Conservation (phyloP, 1,140 invertebrate species). For the Sycobia sp. region DNA sequence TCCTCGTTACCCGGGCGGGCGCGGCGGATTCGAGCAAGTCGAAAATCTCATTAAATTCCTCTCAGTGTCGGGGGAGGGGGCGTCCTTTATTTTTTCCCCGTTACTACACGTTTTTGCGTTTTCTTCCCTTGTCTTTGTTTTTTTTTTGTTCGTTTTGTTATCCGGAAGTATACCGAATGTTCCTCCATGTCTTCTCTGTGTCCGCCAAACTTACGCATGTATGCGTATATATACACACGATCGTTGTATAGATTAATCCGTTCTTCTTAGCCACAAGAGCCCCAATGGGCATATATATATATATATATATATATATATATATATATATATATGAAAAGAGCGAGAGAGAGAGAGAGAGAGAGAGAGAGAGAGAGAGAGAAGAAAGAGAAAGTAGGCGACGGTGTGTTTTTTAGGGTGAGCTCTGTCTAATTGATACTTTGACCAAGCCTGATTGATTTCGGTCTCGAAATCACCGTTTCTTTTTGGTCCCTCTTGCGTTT, state of each 20-base stretch:
- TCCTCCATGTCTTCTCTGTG: too few relatives aligned
- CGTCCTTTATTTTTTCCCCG: conserved; percentile 17
- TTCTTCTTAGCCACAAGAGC: too few relatives aligned
- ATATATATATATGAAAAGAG: too few relatives aligned
- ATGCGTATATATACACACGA: too few relatives aligned
- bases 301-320: too few relatives aligned
- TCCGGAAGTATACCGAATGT: neutral
- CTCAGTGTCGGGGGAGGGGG: neutral
- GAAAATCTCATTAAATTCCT: conserved; percentile 35
- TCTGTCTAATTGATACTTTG: conserved; percentile 17
- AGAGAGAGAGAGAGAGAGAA: too few relatives aligned
- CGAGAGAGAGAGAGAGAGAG: too few relatives aligned
- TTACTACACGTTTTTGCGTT: conserved; percentile 12
- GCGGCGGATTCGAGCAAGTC: conserved; percentile 21
- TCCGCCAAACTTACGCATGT: too few relatives aligned
- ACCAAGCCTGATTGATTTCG: conserved; percentile 7
- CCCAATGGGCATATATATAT: too few relatives aligned
- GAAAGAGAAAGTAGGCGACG: too few relatives aligned
- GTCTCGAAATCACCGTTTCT: neutral
- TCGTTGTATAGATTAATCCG: too few relatives aligned
- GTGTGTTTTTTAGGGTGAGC: neutral
- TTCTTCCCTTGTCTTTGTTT: too few relatives aligned
- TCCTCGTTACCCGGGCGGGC: conserved; percentile 51
- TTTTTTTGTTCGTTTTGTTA: conserved; percentile 15
- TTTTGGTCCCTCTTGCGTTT: neutral